Base-by-base conservation (phyloP, 2,888 invertebrate genomes). In the Dichetophora obliterata region DNA sequence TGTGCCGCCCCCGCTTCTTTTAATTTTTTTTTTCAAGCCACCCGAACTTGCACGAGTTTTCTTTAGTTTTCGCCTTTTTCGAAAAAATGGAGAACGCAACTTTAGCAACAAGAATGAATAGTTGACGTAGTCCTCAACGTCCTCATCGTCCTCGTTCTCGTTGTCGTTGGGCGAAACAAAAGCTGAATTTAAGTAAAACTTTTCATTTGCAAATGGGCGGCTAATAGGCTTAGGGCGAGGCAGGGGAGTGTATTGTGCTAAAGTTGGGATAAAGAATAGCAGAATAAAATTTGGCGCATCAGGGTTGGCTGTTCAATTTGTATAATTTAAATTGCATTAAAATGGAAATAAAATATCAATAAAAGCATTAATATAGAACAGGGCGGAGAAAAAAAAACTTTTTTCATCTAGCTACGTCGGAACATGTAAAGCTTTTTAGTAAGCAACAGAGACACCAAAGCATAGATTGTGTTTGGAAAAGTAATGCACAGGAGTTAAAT, bases 141-240 rank as follows among this genome's bases (percentile, higher is more conserved):
- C 6, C 37, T 5, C 37, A 37, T 11, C 43, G 11, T 43, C 11
- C 11, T 43, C 43, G 11, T 43, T 14, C 1, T 54, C 54, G 19
- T 22, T 6, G 19, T 9, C 19, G 4, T 61, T 27, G n/a, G 61
- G 8, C 48, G 43, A 73, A 31, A 73, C 72, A 73, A 73, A 73
- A 63, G 50, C 59, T 61, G 43, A 24, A 73, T 72, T 61, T 61
- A 59, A 72, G 72, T 61, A 61, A 61, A 61, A 72, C 72, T 61
- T 73, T 73, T 73, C 50, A 59, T 73, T 71, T 57, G 71, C 71
- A 59, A 71, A 71, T 71, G 71, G 43, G 71, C 57, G 59, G 16
- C 57, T 71, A 43, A 71, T 68, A 50, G 68, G 24, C 24, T 16
- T 8, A 6, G 19, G 19, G 6, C 14, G 14, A 8, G 6, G 24